A percentile compares a stretch with the other conserved stretches of the same genome.
Evolutionary conservation across 2,888 invertebrate species (phyloP).

Genomic region (Empis livida): DNA sequence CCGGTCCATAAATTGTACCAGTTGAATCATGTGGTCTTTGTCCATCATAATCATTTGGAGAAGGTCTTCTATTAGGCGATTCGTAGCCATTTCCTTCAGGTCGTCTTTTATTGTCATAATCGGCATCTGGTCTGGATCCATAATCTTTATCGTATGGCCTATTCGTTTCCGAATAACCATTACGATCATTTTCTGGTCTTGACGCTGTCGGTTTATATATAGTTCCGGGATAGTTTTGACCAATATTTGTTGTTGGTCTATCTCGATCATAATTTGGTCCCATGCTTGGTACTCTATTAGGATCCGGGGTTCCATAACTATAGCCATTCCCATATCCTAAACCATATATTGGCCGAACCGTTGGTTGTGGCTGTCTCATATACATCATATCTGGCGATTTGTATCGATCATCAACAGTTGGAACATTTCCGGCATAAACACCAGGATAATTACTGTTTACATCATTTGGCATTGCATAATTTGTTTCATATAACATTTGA

Average conservation of each 20-base stretch:
- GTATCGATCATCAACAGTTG: conserved; percentile 28
- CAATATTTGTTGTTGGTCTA: conserved; percentile 7
- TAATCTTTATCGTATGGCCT: not conserved
- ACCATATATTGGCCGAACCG: conserved; percentile 26
- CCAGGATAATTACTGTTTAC: conserved; percentile 26
- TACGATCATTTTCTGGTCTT: conserved; percentile 2
- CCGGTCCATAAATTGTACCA: conserved; percentile 17
- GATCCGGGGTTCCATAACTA: conserved; percentile 29
- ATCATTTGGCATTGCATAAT: conserved; percentile 33
- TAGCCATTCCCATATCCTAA: conserved; percentile 33
- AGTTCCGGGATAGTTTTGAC: not conserved
- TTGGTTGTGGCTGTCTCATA: conserved; percentile 15
- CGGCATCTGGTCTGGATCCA: not conserved
- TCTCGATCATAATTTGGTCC: conserved; percentile 10
- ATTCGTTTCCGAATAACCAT: not conserved
- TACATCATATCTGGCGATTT: conserved; percentile 16
- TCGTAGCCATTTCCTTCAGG: conserved; percentile 1
- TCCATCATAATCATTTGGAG: not conserved
- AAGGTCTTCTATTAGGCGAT: conserved; percentile 5
- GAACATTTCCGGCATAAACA: conserved; percentile 32
- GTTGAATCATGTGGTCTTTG: not conserved
- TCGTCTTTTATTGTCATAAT: not conserved
- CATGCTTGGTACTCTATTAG: conserved; percentile 15
- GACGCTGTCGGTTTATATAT: conserved; percentile 6
- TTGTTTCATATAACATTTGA: conserved; percentile 33